These are phyloP conservation scores for Pterocles burchelli DNA, from an alignment of 2,113 vertebrate species.

Conservation along the genomic window DNA sequence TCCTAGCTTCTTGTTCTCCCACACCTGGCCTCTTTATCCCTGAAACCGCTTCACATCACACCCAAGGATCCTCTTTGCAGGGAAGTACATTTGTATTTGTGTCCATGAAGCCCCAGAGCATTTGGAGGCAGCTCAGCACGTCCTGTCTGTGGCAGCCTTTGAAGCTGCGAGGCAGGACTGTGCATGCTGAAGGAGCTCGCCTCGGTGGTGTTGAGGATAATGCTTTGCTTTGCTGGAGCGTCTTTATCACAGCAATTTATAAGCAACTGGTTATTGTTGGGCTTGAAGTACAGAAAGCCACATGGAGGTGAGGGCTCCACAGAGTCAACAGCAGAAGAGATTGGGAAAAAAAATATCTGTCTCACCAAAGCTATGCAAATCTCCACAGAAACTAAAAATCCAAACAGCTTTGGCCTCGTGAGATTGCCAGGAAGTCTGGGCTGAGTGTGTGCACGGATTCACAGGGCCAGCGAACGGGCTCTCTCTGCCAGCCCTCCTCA, in stretches of 20 bases:
- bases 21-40: constrained; percentile 6
- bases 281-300: background rate
- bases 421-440: background rate
- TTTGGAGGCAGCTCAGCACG: background rate
- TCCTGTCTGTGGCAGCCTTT: background rate
- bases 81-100: background rate
- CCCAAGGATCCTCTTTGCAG: background rate
- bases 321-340: background rate
- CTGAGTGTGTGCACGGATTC: fast-evolving
- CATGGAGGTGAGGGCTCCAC: background rate
- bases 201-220: background rate
- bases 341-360: background rate
- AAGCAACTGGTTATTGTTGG: background rate
- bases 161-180: background rate
- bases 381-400: background rate
- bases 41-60: background rate
- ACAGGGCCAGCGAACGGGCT: background rate
- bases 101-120: background rate
- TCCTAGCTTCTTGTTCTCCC: background rate
- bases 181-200: background rate
- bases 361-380: background rate
- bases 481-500: background rate
- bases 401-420: background rate
- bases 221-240: background rate
- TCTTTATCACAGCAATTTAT: background rate